Conservation (phyloP, 2,113 vertebrate species). For the Heterochromis multidens region DNA sequence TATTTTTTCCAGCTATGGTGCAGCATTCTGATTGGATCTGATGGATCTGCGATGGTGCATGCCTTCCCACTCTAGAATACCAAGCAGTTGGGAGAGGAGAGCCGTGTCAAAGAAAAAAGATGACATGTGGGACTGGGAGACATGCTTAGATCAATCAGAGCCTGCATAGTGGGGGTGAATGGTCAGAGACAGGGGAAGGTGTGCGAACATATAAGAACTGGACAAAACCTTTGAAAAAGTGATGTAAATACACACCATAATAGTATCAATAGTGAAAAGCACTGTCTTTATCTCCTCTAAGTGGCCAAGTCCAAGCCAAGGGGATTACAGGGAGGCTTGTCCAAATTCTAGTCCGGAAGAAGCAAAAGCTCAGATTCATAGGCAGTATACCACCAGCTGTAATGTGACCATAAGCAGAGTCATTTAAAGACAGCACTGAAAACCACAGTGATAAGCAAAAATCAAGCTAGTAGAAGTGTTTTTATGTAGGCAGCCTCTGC, state of each 20-base stretch:
- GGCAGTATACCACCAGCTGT: background rate
- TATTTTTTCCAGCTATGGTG: slow-evolving; percentile 63
- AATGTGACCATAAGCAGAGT: background rate
- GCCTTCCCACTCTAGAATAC: slow-evolving; percentile 71
- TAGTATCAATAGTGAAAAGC: slow-evolving; percentile 22
- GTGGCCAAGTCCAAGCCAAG: slow-evolving; percentile 19
- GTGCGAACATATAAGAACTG: slow-evolving; percentile 36
- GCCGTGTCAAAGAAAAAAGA: slow-evolving; percentile 74
- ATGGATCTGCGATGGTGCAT: slow-evolving; percentile 75
- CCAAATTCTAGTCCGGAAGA: slow-evolving; percentile 37
- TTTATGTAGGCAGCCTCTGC: background rate
- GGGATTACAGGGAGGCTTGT: slow-evolving; percentile 42
- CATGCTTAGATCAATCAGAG: slow-evolving; percentile 71
- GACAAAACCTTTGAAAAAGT: slow-evolving; percentile 64
- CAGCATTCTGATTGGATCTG: slow-evolving; percentile 69
- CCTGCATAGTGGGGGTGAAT: background rate
- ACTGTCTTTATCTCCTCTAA: slow-evolving; percentile 51
- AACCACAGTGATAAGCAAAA: background rate
- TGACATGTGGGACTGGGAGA: slow-evolving; percentile 75
- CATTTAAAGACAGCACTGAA: background rate
- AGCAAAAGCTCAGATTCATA: background rate
- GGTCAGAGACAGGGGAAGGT: slow-evolving; percentile 19
- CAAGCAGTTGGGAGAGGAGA: slow-evolving; percentile 69
- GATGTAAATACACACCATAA: slow-evolving; percentile 37
- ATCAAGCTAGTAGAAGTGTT: background rate